Conservation (phyloP, 2,113 vertebrate species). For the Hippocampus guttulatus region DNA sequence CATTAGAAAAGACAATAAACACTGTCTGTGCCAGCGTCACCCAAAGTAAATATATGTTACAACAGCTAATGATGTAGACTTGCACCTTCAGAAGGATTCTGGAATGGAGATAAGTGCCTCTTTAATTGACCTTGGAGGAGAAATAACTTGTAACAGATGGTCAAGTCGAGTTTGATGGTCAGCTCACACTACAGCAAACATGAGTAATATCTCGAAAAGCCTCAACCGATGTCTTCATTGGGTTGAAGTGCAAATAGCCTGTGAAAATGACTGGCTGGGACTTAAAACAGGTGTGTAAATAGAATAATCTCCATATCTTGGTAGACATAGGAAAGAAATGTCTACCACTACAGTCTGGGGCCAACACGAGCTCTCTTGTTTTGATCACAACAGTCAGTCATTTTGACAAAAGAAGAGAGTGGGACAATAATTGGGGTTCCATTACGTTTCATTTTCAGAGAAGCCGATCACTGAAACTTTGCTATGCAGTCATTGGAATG, state of each 20-base stretch:
- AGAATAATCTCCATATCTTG: slow-evolving; percentile 19
- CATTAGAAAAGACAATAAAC: no score
- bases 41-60: not conserved
- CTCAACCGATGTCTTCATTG: slow-evolving; percentile 10
- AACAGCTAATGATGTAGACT: not conserved
- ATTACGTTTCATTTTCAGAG: no score
- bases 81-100: slow-evolving; percentile 5
- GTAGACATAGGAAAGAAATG: slow-evolving; percentile 5
- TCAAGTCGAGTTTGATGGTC: slow-evolving; percentile 8
- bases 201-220: not conserved
- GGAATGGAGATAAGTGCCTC: slow-evolving; percentile 10
- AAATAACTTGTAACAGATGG: slow-evolving; percentile 22
- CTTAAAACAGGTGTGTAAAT: slow-evolving; percentile 31
- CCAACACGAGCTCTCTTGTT: no score
- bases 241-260: slow-evolving; percentile 8
- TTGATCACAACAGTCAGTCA: no score
- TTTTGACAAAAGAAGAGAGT: no score
- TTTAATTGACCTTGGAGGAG: slow-evolving; percentile 19
- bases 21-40: not conserved
- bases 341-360: not conserved
- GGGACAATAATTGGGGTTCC: no score
- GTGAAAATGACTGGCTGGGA: slow-evolving; percentile 9
- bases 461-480: no score
- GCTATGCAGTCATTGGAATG: no score
- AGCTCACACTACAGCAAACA: slow-evolving; percentile 24